Base-by-base conservation (phyloP, 2,113 vertebrate genomes). In the Equus quagga region DNA sequence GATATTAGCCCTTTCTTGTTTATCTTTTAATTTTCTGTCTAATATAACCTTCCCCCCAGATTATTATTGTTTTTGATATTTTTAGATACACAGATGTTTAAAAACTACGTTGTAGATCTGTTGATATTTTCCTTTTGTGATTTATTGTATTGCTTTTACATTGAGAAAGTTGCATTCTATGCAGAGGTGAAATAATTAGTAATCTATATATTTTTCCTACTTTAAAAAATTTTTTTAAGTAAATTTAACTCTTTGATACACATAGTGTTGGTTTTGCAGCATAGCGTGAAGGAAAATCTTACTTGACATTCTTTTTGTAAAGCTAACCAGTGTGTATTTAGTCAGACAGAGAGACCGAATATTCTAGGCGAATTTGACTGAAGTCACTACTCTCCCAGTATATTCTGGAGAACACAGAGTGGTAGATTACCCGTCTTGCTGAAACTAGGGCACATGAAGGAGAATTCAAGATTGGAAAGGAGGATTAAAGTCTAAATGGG, bases 1-100 rank as follows among this genome's bases (percentile, higher is more conserved):
- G 36, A 26, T 56, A 56, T 67, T 89, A 75, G 21, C 36, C 14
- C 6, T 72, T 85, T 89, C 44, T 51, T 92, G 44, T 83, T 96
- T 78, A 18, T 87, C 17, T 88, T 91, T 88, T 80, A 82, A 8
- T 62, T 85, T 91, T 76, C 49, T 85, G 41, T 89, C 4, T 84
- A 21, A 21, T 92, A 67, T 56, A 78, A 28, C 6, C 19, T 36
- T 80, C n/a, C 1, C 8, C 28, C 54, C 69, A 64, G 31, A 44
- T 91, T 41, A 44, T 91, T 41, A 24, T 18, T 83, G 46, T 70
- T 86, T 90, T 51, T 69, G 58, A 69, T 51, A 41, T 36, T 95
- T 95, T 92, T 84, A 8, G 90, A n/a, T 85, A 19, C 12, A 62
- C 3, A 96, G 46, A n/a, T 89, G 9, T 79, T 94, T 89, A 33